Base-by-base conservation (phyloP, 1,140 invertebrate genomes). In the Bombus terrestris region DNA sequence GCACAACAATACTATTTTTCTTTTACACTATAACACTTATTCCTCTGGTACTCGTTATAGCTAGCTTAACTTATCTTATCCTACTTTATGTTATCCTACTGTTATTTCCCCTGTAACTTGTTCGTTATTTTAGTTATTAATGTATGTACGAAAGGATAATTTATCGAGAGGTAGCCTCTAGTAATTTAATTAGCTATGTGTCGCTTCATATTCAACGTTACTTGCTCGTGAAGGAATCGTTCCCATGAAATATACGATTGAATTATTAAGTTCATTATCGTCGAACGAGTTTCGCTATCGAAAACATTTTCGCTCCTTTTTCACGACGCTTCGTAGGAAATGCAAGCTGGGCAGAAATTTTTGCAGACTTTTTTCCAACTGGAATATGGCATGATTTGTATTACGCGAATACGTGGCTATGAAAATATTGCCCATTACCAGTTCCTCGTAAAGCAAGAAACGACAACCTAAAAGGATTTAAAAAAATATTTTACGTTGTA, bases 371-470 rank as follows among this genome's bases (percentile, higher is more conserved):
- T 82, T 73, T 76, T 81, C 47, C 53, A 13, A 1, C 15, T n/a
- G 53, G 59, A 83, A 75, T 76, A 76, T 71, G 59, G 76, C 32
- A 28, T n/a, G 71, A 76, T 57, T 84, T 47, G 66, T 74, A 53
- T 69, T 69, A 85, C 69, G 82, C n/a, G 76, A 88, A 85, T 74
- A 32, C 64, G 37, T 59, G 59, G 86, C 47, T 85, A 81, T 62
- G 85, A 85, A 89, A 85, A 88, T 81, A 88, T 85, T 84, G 64
- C 28, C 73, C 73, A 81, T 89, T 85, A 81, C 73, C 69, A 71
- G 72, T 88, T 85, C 64, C 28, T 37, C 69, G 37, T 57, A 37
- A 62, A 32, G 75, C 8, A 32, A 64, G n/a, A 32, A n/a, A 28
- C 28, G 12, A 3, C 59, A 28, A n/a, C 3, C 28, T n/a, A n/a